phyloP scores from a whole-genome alignment of 2,113 vertebrate species.

The Theropithecus gelada region DNA sequence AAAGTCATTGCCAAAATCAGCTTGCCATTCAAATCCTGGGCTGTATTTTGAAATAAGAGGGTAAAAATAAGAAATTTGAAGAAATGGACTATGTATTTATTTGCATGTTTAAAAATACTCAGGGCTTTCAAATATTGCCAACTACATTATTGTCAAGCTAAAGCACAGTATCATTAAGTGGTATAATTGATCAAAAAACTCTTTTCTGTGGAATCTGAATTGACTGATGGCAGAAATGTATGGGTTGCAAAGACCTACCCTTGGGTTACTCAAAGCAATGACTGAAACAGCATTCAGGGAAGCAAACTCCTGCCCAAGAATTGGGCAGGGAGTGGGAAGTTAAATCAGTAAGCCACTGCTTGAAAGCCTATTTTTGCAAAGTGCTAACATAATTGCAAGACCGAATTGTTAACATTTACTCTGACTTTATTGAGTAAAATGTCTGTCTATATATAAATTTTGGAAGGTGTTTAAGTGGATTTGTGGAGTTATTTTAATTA shows the following conservation, averaged over 20 bases:
- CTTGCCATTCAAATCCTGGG: not conserved
- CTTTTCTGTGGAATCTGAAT: not conserved
- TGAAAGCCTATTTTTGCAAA: not conserved
- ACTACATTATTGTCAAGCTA: not conserved
- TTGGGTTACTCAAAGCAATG: not conserved
- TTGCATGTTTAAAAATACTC: not conserved
- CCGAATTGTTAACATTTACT: not conserved
- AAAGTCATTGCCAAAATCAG: not conserved
- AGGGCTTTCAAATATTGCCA: not conserved
- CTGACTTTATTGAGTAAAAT: not conserved
- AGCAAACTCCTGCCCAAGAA: not conserved
- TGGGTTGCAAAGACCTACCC: not conserved
- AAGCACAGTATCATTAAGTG: not conserved
- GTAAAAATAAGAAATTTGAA: not conserved
- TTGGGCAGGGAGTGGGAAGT: not conserved
- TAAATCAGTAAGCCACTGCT: not conserved
- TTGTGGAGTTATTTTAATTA: not conserved
- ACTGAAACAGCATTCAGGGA: not conserved
- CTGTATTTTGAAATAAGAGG: not conserved
- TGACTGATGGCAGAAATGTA: not conserved
- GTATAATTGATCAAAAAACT: constrained; percentile 8
- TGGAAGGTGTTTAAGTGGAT: not conserved
- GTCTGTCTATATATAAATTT: not conserved
- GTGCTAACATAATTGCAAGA: not conserved
- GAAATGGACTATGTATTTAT: not conserved